A percentile compares a stretch with the other conserved stretches of the same genome.
These are phyloP conservation scores for Amphipyra berbera DNA, from an alignment of 2,888 invertebrate species.

Conservation along the genomic window DNA sequence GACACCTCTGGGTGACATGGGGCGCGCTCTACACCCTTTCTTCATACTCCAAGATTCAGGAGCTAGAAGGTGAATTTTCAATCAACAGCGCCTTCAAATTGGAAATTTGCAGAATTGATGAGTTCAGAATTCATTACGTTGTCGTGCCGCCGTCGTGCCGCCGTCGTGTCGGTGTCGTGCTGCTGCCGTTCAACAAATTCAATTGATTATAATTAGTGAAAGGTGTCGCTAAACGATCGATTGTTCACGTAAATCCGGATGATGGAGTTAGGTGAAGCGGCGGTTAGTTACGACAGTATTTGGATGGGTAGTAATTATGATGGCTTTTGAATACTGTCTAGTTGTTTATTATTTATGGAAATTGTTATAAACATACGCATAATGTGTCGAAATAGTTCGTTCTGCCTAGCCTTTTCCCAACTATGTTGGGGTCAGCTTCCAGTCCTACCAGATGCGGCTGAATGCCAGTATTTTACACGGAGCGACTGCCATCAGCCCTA, in stretches of 20 bases:
- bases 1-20: too few species aligned
- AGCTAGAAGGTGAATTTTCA: conserved; percentile 50
- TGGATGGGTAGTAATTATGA: neutral
- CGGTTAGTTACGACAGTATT: conserved; percentile 1
- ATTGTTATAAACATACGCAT: too few species aligned
- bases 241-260: conserved; percentile 12
- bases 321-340: neutral
- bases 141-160: neutral
- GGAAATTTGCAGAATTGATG: conserved; percentile 63
- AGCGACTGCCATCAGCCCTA: too few species aligned
- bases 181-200: conserved; percentile 35
- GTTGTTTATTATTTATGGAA: neutral
- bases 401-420: too few species aligned
- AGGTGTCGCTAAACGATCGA: conserved; percentile 30
- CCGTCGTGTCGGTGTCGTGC: conserved; percentile 3
- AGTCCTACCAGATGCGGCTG: too few species aligned
- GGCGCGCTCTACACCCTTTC: conserved; percentile 12
- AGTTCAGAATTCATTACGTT: conserved; percentile 58
- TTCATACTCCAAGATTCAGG: conserved; percentile 19
- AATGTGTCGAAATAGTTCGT: too few species aligned
- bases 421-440: too few species aligned
- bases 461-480: too few species aligned
- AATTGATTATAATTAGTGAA: conserved; percentile 55
- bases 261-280: neutral
- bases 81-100: conserved; percentile 61